Percentiles rank a stretch among this genome's conserved stretches.
These are phyloP conservation scores for Drosophila kokeensis DNA, from an alignment of 2,888 invertebrate species.

Conservation along the genomic window DNA sequence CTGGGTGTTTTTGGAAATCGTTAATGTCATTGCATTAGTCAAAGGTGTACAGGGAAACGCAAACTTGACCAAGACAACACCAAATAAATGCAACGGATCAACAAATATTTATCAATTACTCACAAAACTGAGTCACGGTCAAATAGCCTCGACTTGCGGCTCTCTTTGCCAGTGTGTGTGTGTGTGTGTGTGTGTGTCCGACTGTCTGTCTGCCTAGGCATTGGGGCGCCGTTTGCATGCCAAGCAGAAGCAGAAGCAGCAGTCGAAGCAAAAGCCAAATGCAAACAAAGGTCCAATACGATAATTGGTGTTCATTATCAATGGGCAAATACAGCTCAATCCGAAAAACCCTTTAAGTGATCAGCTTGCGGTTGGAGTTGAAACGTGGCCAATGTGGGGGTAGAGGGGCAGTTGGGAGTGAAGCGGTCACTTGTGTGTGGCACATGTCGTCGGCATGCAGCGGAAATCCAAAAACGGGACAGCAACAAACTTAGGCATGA, in stretches of 20 bases:
- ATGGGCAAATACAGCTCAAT: slow-evolving; percentile 75
- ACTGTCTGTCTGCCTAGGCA: slow-evolving; percentile 36
- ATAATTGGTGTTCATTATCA: slow-evolving; percentile 78
- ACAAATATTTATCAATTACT: slow-evolving; percentile 73
- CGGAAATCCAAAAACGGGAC: slow-evolving; percentile 72
- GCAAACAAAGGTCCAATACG: slow-evolving; percentile 52
- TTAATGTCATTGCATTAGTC: slow-evolving; percentile 47
- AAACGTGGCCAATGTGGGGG: background rate
- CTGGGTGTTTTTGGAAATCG: slow-evolving; percentile 15
- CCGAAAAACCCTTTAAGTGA: slow-evolving; percentile 67
- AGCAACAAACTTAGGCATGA: slow-evolving; percentile 51
- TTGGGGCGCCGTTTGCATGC: slow-evolving; percentile 63
- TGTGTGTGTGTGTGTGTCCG: slow-evolving; percentile 10
- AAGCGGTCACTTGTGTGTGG: background rate
- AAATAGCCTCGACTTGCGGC: slow-evolving; percentile 35
- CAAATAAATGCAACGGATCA: slow-evolving; percentile 58
- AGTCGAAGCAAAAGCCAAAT: slow-evolving; percentile 31
- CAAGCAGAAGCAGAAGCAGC: slow-evolving; percentile 18
- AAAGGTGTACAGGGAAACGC: slow-evolving; percentile 27
- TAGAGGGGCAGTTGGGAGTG: background rate
- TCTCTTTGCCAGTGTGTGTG: background rate
- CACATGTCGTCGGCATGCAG: slow-evolving; percentile 52
- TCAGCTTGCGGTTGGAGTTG: slow-evolving; percentile 16
- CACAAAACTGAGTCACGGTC: slow-evolving; percentile 74
- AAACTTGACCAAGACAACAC: slow-evolving; percentile 24